Evolutionary conservation across 2,113 vertebrate genomes (phyloP).

Genomic region (Sterna hirundo): DNA sequence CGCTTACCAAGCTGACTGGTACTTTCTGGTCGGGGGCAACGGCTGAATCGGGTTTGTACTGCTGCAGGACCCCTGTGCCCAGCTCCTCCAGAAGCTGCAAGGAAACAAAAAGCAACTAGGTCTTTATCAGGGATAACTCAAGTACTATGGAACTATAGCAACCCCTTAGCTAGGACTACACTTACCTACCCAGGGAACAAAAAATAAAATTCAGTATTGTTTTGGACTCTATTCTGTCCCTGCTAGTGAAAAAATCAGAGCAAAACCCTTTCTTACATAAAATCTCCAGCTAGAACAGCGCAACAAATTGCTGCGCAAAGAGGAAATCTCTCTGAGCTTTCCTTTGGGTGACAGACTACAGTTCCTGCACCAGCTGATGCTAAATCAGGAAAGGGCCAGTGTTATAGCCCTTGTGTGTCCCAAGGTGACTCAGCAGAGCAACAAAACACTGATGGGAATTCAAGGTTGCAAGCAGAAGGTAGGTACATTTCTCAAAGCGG

Average conservation of each 20-base stretch:
- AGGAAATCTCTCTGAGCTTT: neutral
- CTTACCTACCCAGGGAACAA: neutral
- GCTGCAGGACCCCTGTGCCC: slow-evolving; percentile 89
- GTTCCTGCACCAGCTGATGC: neutral
- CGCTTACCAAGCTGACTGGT: slow-evolving; percentile 80
- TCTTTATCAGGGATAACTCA: neutral
- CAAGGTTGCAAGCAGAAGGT: neutral
- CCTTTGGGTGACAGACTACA: neutral
- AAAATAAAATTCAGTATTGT: neutral
- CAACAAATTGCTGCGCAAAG: neutral
- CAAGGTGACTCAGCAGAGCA: neutral
- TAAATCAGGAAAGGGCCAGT: neutral
- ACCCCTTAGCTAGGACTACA: neutral
- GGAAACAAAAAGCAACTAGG: neutral
- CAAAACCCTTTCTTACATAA: neutral
- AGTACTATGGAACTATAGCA: neutral
- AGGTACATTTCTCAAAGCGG: neutral
- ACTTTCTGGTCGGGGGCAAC: slow-evolving; percentile 72
- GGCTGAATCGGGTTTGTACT: slow-evolving; percentile 82
- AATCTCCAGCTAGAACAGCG: neutral
- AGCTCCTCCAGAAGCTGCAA: slow-evolving; percentile 91
- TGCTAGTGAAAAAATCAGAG: neutral
- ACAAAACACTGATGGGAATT: neutral
- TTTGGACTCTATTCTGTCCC: neutral
- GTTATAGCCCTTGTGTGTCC: neutral